Conservation (phyloP, 92 coral and sea anemone genomes). For the Chrysogorgia sp. region DNA sequence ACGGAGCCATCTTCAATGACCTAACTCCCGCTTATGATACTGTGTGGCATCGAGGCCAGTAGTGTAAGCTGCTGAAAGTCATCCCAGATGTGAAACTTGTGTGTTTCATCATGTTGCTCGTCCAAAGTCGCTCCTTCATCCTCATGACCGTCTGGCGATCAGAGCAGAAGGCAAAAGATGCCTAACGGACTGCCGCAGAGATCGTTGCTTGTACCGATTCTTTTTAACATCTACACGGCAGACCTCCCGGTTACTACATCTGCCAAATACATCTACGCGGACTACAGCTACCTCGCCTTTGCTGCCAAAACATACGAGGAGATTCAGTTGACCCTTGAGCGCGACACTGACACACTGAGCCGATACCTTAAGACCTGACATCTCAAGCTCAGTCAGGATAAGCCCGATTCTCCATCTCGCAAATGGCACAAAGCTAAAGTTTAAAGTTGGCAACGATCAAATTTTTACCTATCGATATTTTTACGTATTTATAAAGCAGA, state of each 20-base stretch:
- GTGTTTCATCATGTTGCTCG: constrained; percentile 24
- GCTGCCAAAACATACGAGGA: no score
- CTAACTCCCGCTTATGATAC: constrained; percentile 51
- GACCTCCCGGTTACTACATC: constrained; percentile 31
- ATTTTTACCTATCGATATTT: no score
- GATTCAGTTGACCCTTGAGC: constrained; percentile 3
- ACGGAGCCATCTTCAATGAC: constrained; percentile 15
- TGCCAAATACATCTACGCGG: constrained; percentile 33
- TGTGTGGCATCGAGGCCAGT: constrained; percentile 54
- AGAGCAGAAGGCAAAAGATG: neutral
- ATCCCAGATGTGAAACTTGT: constrained; percentile 49
- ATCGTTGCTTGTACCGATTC: constrained; percentile 31
- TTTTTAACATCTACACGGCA: constrained; percentile 41
- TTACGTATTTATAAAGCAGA: no score
- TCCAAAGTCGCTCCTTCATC: constrained; percentile 48
- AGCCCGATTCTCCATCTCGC: constrained; percentile 40
- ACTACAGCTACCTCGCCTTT: constrained; percentile 8
- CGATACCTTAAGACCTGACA: constrained; percentile 6
- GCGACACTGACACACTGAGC: constrained; percentile 19
- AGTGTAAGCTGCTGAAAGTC: constrained; percentile 36
- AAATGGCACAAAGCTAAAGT: no score
- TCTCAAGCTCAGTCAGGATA: constrained; percentile 3
- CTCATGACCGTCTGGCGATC: constrained; percentile 45
- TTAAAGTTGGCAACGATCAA: no score
- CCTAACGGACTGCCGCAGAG: constrained; percentile 17